Percentiles rank a stretch among this genome's conserved stretches.
Evolutionary conservation across 2,113 vertebrate species (phyloP).

Genomic region (Urocolius indicus): DNA sequence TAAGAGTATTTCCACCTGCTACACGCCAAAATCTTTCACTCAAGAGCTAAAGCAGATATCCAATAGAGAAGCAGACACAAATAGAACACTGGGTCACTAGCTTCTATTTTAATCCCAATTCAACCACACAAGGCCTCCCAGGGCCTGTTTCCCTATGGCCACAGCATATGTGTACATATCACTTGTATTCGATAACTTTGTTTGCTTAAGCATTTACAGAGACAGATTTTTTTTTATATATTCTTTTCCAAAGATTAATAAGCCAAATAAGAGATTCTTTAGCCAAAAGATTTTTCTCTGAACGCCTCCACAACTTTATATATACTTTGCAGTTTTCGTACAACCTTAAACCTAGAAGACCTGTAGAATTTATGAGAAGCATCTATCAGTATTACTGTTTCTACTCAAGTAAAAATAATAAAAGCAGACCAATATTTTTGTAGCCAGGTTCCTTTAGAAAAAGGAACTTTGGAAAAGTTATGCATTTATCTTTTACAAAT

Average conservation of each 20-base stretch:
- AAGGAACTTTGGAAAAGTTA: not conserved
- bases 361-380: not conserved
- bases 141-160: not conserved
- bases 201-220: not conserved
- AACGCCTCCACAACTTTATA: not conserved
- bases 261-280: not conserved
- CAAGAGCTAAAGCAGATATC: rapidly evolving
- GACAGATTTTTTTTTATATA: not conserved
- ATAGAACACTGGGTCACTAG: not conserved
- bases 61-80: not conserved
- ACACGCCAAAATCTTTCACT: not conserved
- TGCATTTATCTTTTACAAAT: not conserved
- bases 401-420: not conserved
- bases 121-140: not conserved
- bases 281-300: not conserved
- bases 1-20: not conserved
- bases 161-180: rapidly evolving
- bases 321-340: not conserved
- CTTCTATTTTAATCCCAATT: not conserved
- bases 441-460: not conserved
- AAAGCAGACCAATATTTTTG: not conserved
- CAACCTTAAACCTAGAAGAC: not conserved
- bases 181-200: rapidly evolving
- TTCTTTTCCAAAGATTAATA: not conserved
- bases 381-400: not conserved